Evolutionary conservation across 2,888 invertebrate species (phyloP), one percentile per base, ranked within the genome.

Genomic region (Amphipyra tragopoginis): DNA sequence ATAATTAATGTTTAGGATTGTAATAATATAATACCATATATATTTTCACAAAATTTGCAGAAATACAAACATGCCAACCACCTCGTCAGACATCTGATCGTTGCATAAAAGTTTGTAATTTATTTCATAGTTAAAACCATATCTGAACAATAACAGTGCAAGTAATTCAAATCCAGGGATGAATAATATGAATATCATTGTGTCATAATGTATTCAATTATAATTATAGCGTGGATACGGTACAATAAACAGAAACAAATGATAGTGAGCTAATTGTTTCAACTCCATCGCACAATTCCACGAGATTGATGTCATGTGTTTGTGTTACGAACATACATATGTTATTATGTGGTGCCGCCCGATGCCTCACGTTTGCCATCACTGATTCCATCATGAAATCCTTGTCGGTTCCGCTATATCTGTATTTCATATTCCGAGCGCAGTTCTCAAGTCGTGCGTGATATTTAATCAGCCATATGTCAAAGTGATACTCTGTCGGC

Each of bases 381-480:
- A 69, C 62, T 52, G 68, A 75, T 77, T 72, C 79, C 75, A 78
- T 81, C 80, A 78, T 71, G 64, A 56, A 75, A 84, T 77, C 75
- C 72, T 79, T 85, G 82, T 80, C 80, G 79, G 81, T 83, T 77
- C n/a, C 80, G 80, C 79, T 79, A 67, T 71, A 63, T 70, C 58
- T 57, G 62, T 75, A 84, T 86, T 86, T 86, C 70, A 84, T 88
- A 90, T 90, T 90, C 87, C 53, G 76, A 72, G 80, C 69, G 73
- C 56, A 43, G 65, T 68, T 59, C 74, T 76, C 74, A 80, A 83
- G 73, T 85, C 90, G 89, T 90, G 90, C 88, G 85, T 85, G 83
- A 80, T 85, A 88, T 91, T 89, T 84, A 91, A 91, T 93, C 88
- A 89, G 84, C 67, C 71, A 79, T 82, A 74, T 83, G 80, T 84